Evolutionary conservation across 1,140 invertebrate species (phyloP).

Genomic region (Penaeus indicus): DNA sequence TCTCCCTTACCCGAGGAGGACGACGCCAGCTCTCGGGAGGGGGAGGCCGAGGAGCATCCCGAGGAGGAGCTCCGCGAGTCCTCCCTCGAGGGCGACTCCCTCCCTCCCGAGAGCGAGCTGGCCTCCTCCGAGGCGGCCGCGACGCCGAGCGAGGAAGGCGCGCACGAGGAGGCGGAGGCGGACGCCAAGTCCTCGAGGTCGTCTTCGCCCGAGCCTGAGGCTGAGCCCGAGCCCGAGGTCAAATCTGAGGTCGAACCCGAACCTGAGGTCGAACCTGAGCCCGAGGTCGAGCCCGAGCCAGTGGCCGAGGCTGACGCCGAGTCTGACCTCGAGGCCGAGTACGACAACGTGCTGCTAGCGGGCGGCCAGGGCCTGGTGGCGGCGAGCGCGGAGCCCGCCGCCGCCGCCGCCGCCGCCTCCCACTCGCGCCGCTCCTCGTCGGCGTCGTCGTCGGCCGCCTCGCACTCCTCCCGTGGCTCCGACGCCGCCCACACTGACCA

Average conservation of each 20-base stretch:
- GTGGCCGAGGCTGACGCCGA: not conserved
- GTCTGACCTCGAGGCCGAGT: too few relatives aligned
- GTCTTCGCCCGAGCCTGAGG: too few relatives aligned
- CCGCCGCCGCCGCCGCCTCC: not conserved
- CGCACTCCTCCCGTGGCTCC: not conserved
- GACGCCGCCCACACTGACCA: not conserved
- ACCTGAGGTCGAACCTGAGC: not conserved
- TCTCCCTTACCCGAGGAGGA: not conserved
- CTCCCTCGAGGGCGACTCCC: not conserved
- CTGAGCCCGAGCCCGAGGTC: too few relatives aligned
- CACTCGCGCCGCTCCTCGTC: constrained; percentile 1
- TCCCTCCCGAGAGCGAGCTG: not conserved
- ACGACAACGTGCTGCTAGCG: too few relatives aligned
- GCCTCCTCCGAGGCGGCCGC: not conserved
- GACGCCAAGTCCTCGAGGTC: too few relatives aligned
- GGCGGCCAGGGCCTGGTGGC: too few relatives aligned
- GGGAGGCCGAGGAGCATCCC: too few relatives aligned
- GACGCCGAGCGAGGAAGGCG: not conserved
- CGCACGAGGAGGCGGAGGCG: not conserved
- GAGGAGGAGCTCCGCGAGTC: too few relatives aligned
- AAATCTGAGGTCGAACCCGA: not conserved
- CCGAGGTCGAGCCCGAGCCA: not conserved
- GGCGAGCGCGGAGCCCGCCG: too few relatives aligned
- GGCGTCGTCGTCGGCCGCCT: not conserved
- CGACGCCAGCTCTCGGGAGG: constrained; percentile 5